These are phyloP conservation scores for Penaeus chinensis DNA, from an alignment of 1,140 invertebrate genomes.

Conservation along the genomic window DNA sequence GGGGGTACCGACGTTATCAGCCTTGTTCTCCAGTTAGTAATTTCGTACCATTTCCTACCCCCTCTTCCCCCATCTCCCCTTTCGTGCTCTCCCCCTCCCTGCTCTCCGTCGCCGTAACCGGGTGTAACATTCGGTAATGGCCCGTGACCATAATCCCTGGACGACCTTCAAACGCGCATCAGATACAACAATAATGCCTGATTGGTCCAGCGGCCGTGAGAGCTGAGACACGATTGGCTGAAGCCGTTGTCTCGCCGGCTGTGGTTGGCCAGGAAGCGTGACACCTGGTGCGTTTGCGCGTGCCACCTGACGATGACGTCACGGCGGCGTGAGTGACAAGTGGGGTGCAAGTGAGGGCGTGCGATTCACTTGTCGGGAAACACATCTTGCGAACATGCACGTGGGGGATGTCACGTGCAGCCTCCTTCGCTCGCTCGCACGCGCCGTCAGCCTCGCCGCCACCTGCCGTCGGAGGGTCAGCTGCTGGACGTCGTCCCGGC, in stretches of 20 bases:
- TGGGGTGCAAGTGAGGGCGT: neutral
- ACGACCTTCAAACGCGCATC: slow-evolving; percentile 18
- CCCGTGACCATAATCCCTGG: slow-evolving; percentile 18
- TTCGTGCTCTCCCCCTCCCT: neutral
- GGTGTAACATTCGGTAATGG: slow-evolving; percentile 12
- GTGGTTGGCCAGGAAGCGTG: slow-evolving; percentile 11
- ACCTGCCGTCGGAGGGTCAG: too few species aligned
- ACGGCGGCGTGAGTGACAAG: slow-evolving; percentile 23
- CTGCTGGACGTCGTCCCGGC: too few species aligned
- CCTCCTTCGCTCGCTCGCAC: too few species aligned
- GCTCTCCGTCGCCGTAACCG: neutral
- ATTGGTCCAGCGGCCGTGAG: neutral
- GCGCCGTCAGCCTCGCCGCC: too few species aligned
- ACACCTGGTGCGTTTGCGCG: slow-evolving; percentile 24
- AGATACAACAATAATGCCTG: neutral
- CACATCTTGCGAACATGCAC: too few species aligned
- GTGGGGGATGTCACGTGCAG: too few species aligned
- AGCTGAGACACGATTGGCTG: neutral
- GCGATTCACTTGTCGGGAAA: too few species aligned
- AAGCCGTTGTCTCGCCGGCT: neutral
- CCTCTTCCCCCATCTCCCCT: neutral
- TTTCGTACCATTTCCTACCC: neutral
- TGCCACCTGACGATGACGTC: slow-evolving; percentile 32
- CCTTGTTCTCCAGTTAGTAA: too few species aligned
- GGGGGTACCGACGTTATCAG: too few species aligned